Percentiles rank a stretch among this genome's conserved stretches.
These are phyloP conservation scores for Barnardius zonarius DNA, from an alignment of 2,113 vertebrate genomes.

Conservation along the genomic window DNA sequence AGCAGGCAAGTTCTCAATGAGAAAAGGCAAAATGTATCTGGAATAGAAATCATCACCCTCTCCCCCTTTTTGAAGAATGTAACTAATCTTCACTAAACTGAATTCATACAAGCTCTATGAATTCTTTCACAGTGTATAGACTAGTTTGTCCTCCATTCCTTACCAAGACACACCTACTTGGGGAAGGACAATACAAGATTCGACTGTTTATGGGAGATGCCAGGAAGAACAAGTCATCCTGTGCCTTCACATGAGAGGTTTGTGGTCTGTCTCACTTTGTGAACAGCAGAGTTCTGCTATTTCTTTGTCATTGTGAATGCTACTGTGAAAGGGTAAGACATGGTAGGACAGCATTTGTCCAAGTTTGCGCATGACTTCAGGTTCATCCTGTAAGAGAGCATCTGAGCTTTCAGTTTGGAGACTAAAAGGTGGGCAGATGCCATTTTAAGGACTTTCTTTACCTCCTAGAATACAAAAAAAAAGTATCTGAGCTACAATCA, in stretches of 20 bases:
- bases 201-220: rapidly evolving
- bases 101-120: neutral
- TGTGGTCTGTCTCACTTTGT: neutral
- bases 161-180: neutral
- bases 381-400: neutral
- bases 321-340: neutral
- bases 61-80: neutral
- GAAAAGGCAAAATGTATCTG: neutral
- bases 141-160: neutral
- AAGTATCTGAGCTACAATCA: neutral
- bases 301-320: neutral
- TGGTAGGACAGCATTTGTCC: neutral
- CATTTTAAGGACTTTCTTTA: neutral
- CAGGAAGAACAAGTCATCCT: neutral
- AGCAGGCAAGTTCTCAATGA: neutral
- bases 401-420: neutral
- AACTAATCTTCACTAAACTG: neutral
- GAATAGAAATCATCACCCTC: neutral
- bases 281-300: neutral
- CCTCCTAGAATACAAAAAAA: neutral
- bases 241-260: neutral
- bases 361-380: neutral
- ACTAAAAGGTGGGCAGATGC: neutral
- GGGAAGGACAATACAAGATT: neutral
- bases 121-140: neutral